phyloP scores from a whole-genome alignment of 1,140 invertebrate species.

The Parasteatoda tepidariorum region DNA sequence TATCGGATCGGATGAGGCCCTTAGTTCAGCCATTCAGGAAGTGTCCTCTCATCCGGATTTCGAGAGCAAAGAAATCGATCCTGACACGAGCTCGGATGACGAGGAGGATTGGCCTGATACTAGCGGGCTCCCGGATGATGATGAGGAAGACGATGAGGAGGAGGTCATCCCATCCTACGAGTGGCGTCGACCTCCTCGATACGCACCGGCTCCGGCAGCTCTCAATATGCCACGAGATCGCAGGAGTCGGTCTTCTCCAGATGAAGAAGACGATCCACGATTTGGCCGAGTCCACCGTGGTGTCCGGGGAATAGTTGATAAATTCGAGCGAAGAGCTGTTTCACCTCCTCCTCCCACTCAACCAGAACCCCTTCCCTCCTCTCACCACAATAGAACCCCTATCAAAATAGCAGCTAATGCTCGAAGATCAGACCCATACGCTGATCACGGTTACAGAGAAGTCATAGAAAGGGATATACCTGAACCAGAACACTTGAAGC shows the following conservation, averaged over 20 bases:
- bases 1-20: slow-evolving; percentile 88
- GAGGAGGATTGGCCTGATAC: slow-evolving; percentile 58
- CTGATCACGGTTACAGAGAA: neutral
- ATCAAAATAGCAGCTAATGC: slow-evolving; percentile 26
- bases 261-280: slow-evolving; percentile 39
- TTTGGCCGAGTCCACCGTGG: slow-evolving; percentile 9
- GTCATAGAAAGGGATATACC: neutral
- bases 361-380: neutral
- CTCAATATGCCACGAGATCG: slow-evolving; percentile 3
- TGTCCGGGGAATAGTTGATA: slow-evolving; percentile 52
- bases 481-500: neutral
- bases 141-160: slow-evolving; percentile 58
- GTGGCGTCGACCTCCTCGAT: slow-evolving; percentile 32
- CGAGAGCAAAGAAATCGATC: slow-evolving; percentile 61
- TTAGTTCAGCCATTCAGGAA: slow-evolving; percentile 72
- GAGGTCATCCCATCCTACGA: slow-evolving; percentile 56
- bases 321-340: slow-evolving; percentile 33
- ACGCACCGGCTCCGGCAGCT: neutral
- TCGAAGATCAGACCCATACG: slow-evolving; percentile 8
- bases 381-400: slow-evolving; percentile 12
- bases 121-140: slow-evolving; percentile 22
- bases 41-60: slow-evolving; percentile 58
- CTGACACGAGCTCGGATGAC: slow-evolving; percentile 62
- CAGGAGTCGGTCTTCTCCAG: slow-evolving; percentile 51
- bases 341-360: slow-evolving; percentile 19